Base-by-base conservation (phyloP, 2,797 vertebrate species). In the Pangasius krempfi region DNA sequence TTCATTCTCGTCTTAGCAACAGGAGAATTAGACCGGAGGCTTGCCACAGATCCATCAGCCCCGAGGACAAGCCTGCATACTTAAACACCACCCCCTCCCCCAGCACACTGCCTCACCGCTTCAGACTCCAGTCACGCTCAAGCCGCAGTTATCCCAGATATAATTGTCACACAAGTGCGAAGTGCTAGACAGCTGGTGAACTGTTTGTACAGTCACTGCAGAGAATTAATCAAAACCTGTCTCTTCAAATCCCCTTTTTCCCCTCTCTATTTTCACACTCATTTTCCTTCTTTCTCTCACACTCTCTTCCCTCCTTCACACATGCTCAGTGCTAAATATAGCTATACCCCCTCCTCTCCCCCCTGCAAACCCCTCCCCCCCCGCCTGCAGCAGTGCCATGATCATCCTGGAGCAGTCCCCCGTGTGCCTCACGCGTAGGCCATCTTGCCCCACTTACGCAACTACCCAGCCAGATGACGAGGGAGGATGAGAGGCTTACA, bases 311-410 rank as follows among this genome's bases (percentile, higher is more conserved):
- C 86, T 90, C 85, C 90, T 86, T 92, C 91, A 88, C 87, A 84
- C 18, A 2, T 91, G 91, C 91, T 84, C 13, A 2, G 60, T 87
- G 91, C 92, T 96, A 95, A 95, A 96, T 95, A 96, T 96, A 96
- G 94, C 92, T 44, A 4, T 1, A 83, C 88, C 56, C 88, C 87
- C 89, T 86, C 87, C 84, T 86, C 87, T 83, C 85, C 89, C 86
- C 87, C 83, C 37, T 64, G 78, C 16, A 14, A 30, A 13, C 12
- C 13, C 1, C 40, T 1, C 0, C 1, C 40, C 3, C 0, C 75
- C 47, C 52, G 52, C 5, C 37, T 1, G 25, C 87, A 80, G 88
- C 89, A 90, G 90, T 92, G 82, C 88, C 92, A 56, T 84, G 81
- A 84, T 90, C 81, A 88, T 87, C 76, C 82, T 84, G 86, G 76